A percentile compares a stretch with the other conserved stretches of the same genome.
phyloP scores from a whole-genome alignment of 2,113 vertebrate species.

The Numenius arquata region DNA sequence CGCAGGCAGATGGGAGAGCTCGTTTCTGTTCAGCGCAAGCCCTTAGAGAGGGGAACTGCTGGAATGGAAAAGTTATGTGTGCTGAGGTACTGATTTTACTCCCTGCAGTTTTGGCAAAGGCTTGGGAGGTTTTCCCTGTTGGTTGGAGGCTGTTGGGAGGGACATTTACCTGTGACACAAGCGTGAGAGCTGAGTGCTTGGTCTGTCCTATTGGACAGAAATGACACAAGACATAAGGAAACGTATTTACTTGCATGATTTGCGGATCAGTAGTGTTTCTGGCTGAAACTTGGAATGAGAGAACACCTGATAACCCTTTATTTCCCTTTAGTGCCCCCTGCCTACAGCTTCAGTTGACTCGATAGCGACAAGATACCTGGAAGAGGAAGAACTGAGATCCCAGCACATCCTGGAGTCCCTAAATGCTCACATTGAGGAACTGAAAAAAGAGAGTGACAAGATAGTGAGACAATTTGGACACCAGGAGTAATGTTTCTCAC shows the following conservation, averaged over 20 bases:
- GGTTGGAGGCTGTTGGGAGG: background rate
- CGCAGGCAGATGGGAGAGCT: background rate
- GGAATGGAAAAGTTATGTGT: background rate
- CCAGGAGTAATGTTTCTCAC: constrained; percentile 21
- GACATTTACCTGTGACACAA: background rate
- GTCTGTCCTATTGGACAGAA: background rate
- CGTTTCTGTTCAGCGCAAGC: background rate
- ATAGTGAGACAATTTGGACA: constrained; percentile 78
- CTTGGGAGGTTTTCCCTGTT: background rate
- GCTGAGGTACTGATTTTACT: background rate
- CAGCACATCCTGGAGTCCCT: constrained; percentile 81
- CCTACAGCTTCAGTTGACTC: constrained; percentile 69
- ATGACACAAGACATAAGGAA: background rate
- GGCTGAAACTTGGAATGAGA: background rate
- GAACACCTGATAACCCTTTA: background rate
- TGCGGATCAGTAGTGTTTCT: background rate
- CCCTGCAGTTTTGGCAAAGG: background rate
- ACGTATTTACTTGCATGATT: background rate
- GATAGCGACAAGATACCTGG: constrained; percentile 80
- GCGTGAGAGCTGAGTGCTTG: background rate
- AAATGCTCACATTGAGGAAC: constrained; percentile 84
- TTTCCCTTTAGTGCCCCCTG: constrained; percentile 50
- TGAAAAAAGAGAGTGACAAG: constrained; percentile 78
- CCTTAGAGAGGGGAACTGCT: background rate
- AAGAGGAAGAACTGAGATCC: constrained; percentile 84